Evolutionary conservation across 2,888 invertebrate genomes (phyloP).

Genomic region (Eueremaeus valkanovi): DNA sequence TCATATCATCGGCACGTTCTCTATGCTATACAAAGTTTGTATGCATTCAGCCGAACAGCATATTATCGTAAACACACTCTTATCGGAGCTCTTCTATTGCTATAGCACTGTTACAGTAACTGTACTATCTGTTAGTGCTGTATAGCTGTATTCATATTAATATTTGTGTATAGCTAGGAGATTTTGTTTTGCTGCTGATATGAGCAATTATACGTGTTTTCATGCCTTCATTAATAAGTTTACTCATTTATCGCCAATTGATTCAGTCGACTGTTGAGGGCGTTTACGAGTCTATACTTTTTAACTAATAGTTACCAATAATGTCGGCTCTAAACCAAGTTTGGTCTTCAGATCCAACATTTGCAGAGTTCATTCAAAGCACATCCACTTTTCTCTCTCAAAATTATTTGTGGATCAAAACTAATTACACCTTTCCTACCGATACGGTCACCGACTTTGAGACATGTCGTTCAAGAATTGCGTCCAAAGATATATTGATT

Average conservation of each 20-base stretch:
- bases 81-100: not conserved
- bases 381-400: not conserved
- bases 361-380: not conserved
- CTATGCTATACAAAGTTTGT: too few species aligned
- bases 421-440: not conserved
- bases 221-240: not conserved
- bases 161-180: not conserved
- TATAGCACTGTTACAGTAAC: too few species aligned
- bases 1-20: not conserved
- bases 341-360: not conserved
- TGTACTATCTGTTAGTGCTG: too few species aligned
- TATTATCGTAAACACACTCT: slow-evolving; percentile 6
- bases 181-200: not conserved
- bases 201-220: not conserved
- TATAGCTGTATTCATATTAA: not conserved
- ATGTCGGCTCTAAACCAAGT: not conserved
- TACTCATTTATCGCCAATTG: not conserved
- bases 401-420: slow-evolving; percentile 12
- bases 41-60: too few species aligned
- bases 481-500: not conserved
- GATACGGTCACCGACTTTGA: not conserved
- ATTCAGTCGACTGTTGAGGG: not conserved
- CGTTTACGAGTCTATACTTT: not conserved
- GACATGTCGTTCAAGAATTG: not conserved
- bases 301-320: not conserved